Percentiles rank a stretch among this genome's conserved stretches.
Evolutionary conservation across 2,113 vertebrate genomes (phyloP).

Genomic region (Benitochromis conjunctus): DNA sequence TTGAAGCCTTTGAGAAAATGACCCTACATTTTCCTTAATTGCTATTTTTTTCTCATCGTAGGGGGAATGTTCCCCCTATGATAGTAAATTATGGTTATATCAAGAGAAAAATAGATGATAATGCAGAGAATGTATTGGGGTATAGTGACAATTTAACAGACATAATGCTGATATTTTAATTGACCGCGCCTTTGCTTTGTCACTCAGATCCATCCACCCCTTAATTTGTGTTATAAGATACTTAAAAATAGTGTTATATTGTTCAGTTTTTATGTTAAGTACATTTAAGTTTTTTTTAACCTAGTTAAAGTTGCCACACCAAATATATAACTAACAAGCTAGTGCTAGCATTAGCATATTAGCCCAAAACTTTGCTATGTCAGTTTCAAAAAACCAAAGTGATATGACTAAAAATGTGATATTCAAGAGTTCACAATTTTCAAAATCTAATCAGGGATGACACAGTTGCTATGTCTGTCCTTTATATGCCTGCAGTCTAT

Average conservation of each 20-base stretch:
- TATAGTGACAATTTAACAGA: neutral
- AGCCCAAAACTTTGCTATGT: neutral
- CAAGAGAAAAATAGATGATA: neutral
- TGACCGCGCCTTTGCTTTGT: neutral
- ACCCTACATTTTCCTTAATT: neutral
- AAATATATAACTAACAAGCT: neutral
- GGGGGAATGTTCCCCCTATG: neutral
- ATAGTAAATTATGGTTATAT: neutral
- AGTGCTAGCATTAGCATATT: neutral
- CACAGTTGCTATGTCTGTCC: neutral
- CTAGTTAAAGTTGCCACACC: neutral
- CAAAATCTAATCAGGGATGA: neutral
- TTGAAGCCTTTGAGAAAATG: neutral
- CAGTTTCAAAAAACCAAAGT: neutral
- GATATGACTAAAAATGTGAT: neutral
- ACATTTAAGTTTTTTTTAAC: neutral
- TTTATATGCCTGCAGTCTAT: neutral
- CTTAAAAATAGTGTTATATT: neutral
- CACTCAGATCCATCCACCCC: neutral
- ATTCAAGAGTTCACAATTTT: neutral
- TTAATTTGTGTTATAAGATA: neutral
- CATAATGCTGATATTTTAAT: neutral
- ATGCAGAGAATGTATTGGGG: neutral
- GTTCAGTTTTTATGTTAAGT: neutral
- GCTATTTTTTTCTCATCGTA: fast-evolving